Conservation (phyloP, 2,888 invertebrate genomes). For the Alcis repandata region DNA sequence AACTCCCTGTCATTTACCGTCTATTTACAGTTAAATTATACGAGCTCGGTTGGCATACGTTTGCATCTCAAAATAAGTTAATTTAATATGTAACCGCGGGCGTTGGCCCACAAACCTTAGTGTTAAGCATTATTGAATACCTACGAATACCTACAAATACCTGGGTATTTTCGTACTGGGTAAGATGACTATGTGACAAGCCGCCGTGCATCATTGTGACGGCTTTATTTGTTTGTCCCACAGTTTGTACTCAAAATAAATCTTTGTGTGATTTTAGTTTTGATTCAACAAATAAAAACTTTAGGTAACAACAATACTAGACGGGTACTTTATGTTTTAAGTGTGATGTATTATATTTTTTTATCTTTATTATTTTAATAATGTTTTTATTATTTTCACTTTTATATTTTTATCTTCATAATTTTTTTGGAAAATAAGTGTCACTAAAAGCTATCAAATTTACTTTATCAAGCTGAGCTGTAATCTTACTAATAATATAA, state of each 20-base stretch:
- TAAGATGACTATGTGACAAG: constrained; percentile 42
- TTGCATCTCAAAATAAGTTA: constrained; percentile 56
- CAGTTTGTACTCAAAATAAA: constrained; percentile 13
- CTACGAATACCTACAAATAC: constrained; percentile 32
- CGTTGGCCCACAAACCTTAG: constrained; percentile 59
- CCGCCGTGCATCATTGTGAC: constrained; percentile 49
- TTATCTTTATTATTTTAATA: too few relatives aligned
- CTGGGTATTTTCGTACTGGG: constrained; percentile 64
- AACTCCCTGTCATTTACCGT: constrained; percentile 13
- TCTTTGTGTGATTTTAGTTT: background rate
- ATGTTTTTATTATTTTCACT: too few relatives aligned
- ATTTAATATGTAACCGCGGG: constrained; percentile 56
- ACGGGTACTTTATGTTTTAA: too few relatives aligned
- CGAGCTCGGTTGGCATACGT: constrained; percentile 48
- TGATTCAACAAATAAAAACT: background rate
- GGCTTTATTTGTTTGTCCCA: constrained; percentile 46
- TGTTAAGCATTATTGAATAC: constrained; percentile 46
- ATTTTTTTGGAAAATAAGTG: too few relatives aligned
- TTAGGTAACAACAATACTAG: too few relatives aligned
- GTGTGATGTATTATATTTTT: too few relatives aligned
- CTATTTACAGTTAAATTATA: constrained; percentile 28
- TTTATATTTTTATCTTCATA: too few relatives aligned
- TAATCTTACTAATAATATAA: too few relatives aligned
- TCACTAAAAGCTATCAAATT: too few relatives aligned
- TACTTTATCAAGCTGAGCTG: too few relatives aligned